phyloP scores from a whole-genome alignment of 2,113 vertebrate species.

The Aleadryas rufinucha region DNA sequence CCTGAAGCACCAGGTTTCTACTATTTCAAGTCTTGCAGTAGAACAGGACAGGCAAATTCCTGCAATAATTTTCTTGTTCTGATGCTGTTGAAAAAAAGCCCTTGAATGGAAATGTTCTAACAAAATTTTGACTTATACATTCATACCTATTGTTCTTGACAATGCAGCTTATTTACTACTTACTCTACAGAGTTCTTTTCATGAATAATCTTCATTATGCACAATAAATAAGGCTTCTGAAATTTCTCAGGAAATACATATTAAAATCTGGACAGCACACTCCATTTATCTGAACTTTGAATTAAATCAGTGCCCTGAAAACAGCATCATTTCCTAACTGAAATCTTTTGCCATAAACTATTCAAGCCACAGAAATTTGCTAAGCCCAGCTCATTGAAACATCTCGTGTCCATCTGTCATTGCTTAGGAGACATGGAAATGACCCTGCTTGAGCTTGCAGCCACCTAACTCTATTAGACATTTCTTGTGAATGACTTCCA shows the following conservation, averaged over 20 bases:
- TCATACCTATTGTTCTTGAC: neutral
- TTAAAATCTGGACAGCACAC: neutral
- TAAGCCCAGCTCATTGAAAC: neutral
- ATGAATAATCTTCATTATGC: neutral
- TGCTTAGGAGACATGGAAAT: neutral
- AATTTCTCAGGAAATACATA: neutral
- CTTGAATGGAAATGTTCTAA: neutral
- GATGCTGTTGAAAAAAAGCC: neutral
- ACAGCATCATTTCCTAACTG: neutral
- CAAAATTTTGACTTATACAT: neutral
- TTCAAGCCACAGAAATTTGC: neutral
- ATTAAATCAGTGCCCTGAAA: neutral
- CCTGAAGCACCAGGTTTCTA: neutral
- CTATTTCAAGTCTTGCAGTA: neutral
- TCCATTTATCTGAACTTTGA: neutral
- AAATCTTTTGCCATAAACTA: neutral
- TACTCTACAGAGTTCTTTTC: neutral
- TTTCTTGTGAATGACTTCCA: neutral
- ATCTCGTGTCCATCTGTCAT: neutral
- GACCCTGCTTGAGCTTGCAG: neutral
- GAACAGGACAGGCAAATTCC: neutral
- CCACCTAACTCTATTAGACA: neutral
- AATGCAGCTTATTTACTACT: neutral
- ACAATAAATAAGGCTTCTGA: conserved; percentile 2
- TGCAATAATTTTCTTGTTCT: neutral